Percentiles rank a stretch among this genome's conserved stretches.
Conservation (phyloP, 2,888 invertebrate genomes). For the Oxytorus armatus region DNA sequence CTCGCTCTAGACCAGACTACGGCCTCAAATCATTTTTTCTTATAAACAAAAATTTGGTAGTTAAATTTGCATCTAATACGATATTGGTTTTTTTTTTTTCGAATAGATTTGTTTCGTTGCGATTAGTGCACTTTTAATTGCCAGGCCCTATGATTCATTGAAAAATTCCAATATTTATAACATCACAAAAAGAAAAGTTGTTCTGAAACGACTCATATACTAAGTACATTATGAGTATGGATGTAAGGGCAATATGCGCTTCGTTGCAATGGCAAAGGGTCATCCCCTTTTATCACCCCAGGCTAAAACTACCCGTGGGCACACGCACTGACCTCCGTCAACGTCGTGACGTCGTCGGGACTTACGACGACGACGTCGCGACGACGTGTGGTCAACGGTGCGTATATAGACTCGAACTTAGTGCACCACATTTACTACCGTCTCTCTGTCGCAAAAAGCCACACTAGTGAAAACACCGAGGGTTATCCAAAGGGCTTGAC, state of each 20-base stretch:
- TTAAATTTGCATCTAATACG: no score
- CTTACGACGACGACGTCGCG: conserved; percentile 34
- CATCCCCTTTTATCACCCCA: conserved; percentile 57
- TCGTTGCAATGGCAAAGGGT: conserved; percentile 47
- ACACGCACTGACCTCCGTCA: conserved; percentile 76
- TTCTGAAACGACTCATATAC: background rate
- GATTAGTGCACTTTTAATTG: no score
- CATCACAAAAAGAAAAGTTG: no score
- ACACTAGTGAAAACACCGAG: conserved; percentile 67
- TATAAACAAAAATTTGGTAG: no score
- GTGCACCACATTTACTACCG: no score
- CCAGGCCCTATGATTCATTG: no score
- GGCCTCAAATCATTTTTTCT: no score
- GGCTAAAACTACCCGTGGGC: conserved; percentile 68
- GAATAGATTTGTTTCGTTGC: no score
- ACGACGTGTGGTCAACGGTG: conserved; percentile 58
- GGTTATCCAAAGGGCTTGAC: conserved; percentile 54
- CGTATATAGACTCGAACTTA: conserved; percentile 45
- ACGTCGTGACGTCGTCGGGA: conserved; percentile 65
- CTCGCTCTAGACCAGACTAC: no score
- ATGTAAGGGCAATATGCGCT: conserved; percentile 49
- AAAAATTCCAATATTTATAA: no score
- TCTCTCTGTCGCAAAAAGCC: conserved; percentile 58
- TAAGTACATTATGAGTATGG: conserved; percentile 33
- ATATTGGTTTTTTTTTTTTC: no score